Evolutionary conservation across 1,140 invertebrate species (phyloP), one percentile per base, ranked within the genome.

Genomic region (Orius insidiosus): DNA sequence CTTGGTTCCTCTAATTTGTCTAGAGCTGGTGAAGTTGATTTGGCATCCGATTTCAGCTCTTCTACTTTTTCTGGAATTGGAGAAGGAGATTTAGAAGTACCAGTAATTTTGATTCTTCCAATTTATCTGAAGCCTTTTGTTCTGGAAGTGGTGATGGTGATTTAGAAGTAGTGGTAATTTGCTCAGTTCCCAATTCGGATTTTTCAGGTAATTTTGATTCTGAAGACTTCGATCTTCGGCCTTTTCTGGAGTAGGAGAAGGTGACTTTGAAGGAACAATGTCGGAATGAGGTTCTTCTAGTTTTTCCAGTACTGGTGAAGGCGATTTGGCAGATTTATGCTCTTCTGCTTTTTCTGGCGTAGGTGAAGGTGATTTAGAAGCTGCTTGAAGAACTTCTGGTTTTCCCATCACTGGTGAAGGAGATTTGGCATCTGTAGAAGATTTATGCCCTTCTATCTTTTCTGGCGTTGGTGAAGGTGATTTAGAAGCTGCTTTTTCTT

Each of bases 121-220:
- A n/a, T n/a, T n/a, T n/a, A n/a, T n/a, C n/a, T n/a, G n/a, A n/a
- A n/a, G n/a, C n/a, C 35, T 48, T 67, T 65, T 24, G 24, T 56
- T 68, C 66, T 39, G 64, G 66, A 52, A 66, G 66, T 19, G 62
- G 64, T 14, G 64, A 62, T 40, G 30, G 8, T 30, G 43, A 45
- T 36, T n/a, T 36, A 36, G n/a, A 15, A 36, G 9, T 15, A 36
- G n/a, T 15, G n/a, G n/a, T n/a, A n/a, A n/a, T n/a, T n/a, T n/a
- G n/a, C n/a, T n/a, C n/a, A n/a, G n/a, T n/a, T n/a, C n/a, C n/a
- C n/a, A n/a, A n/a, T n/a, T n/a, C n/a, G n/a, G n/a, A n/a, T n/a
- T n/a, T n/a, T n/a, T n/a, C n/a, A n/a, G n/a, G n/a, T n/a, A n/a
- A n/a, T n/a, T n/a, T n/a, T n/a, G n/a, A n/a, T n/a, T n/a, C n/a